Evolutionary conservation across 2,888 invertebrate species (phyloP), one percentile per base, ranked within the genome.

Genomic region (Spisula subtruncata): DNA sequence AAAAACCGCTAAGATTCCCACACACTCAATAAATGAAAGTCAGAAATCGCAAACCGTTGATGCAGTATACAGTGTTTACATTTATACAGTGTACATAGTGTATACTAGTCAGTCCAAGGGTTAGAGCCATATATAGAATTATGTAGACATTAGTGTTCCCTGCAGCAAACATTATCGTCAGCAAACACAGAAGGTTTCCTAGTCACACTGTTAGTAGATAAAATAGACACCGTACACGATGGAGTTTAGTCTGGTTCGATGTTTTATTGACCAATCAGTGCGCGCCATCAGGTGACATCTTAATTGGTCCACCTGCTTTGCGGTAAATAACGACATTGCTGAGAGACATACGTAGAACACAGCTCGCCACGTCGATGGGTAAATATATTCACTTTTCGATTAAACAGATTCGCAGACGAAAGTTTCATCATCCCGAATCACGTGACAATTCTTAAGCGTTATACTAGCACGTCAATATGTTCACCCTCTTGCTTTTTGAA

Each of bases 211-310:
- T n/a, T n/a, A 66, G 25, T 66, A 25, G 20, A 66, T 25, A 66
- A 66, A n/a, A 66, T 66, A 66, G 60, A 66, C 12, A 66, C 6
- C 6, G 60, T 25, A 25, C 60, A 66, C 2, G 60, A 66, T 6
- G 25, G n/a, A 66, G n/a, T 25, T 66, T 20, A n/a, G 60, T 66
- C 60, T 66, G 60, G 60, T 25, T 66, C 60, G 60, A 25, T 25
- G 25, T 66, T 66, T 66, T 66, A 66, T 66, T 66, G 60, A 66
- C 60, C 60, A 66, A 66, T 66, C 60, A 66, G n/a, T n/a, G 60
- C 8, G 60, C n/a, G n/a, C 60, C 25, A 66, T 25, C 60, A 25
- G n/a, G 25, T 66, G 60, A 66, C 60, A 25, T n/a, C 60, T 66
- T 66, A n/a, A 66, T 66, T 66, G 60, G n/a, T 20, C 60, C 60